phyloP scores from a whole-genome alignment of 2,888 invertebrate species.

The Galerucella pusilla region DNA sequence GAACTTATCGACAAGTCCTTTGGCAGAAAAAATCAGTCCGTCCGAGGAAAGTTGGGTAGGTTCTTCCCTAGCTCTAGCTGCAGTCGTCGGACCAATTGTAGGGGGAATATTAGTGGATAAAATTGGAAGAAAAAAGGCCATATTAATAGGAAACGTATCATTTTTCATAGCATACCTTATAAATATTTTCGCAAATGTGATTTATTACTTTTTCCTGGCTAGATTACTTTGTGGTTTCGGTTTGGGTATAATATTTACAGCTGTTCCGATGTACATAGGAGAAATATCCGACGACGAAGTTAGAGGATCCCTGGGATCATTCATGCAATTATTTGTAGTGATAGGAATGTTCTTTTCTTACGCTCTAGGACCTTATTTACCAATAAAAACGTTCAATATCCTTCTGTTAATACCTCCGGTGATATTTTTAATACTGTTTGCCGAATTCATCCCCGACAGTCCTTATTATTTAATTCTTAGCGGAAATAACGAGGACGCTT shows the following conservation, averaged over 20 bases:
- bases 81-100: constrained; percentile 74
- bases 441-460: constrained; percentile 82
- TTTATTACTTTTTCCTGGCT: constrained; percentile 59
- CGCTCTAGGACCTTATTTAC: constrained; percentile 77
- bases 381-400: constrained; percentile 74
- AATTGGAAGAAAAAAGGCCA: constrained; percentile 77
- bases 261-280: constrained; percentile 86
- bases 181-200: constrained; percentile 58
- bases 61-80: constrained; percentile 67
- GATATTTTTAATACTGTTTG: constrained; percentile 72
- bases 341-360: constrained; percentile 79
- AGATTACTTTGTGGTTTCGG: constrained; percentile 71
- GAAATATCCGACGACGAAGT: constrained; percentile 84
- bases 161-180: constrained; percentile 78
- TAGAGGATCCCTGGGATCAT: constrained; percentile 84
- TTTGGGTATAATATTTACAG: constrained; percentile 77
- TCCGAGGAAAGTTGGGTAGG: constrained; percentile 69
- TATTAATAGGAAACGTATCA: constrained; percentile 75
- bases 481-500: constrained; percentile 68
- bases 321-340: constrained; percentile 80
- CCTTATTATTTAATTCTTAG: constrained; percentile 77
- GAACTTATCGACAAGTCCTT: constrained; percentile 55
- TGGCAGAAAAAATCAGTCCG: constrained; percentile 54
- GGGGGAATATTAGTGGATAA: constrained; percentile 76
- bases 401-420: constrained; percentile 74